Conservation (phyloP, 1,140 invertebrate species). For the Plutomurus gul region DNA sequence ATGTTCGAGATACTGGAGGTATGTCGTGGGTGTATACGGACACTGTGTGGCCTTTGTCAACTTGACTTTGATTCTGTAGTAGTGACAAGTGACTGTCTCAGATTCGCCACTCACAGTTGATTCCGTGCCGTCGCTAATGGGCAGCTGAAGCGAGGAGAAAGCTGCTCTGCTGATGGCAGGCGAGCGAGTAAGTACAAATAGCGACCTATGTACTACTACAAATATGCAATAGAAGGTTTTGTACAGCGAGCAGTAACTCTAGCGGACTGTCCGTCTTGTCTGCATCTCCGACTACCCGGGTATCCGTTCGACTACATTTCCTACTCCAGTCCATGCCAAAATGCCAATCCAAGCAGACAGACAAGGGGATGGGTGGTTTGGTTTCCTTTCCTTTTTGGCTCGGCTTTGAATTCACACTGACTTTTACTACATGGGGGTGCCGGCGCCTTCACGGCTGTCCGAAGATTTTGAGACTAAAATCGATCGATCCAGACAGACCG, state of each 20-base stretch:
- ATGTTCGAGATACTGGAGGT: no score
- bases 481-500: conserved; percentile 31
- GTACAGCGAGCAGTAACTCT: neutral
- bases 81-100: no score
- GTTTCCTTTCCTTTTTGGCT: conserved; percentile 14
- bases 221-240: no score
- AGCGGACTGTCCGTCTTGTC: neutral
- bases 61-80: no score
- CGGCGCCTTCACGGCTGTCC: conserved; percentile 34
- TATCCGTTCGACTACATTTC: neutral
- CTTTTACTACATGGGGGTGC: conserved; percentile 27
- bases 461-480: conserved; percentile 26
- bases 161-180: no score
- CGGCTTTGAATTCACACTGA: conserved; percentile 3
- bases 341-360: neutral
- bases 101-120: neutral
- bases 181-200: no score
- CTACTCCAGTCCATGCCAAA: neutral
- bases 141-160: neutral
- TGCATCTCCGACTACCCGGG: neutral
- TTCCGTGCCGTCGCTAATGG: no score
- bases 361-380: conserved; percentile 17
- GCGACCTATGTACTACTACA: no score
- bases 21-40: no score
- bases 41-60: no score